Evolutionary conservation across 1,140 invertebrate species (phyloP).

Genomic region (Yoshiicerus persimilis): DNA sequence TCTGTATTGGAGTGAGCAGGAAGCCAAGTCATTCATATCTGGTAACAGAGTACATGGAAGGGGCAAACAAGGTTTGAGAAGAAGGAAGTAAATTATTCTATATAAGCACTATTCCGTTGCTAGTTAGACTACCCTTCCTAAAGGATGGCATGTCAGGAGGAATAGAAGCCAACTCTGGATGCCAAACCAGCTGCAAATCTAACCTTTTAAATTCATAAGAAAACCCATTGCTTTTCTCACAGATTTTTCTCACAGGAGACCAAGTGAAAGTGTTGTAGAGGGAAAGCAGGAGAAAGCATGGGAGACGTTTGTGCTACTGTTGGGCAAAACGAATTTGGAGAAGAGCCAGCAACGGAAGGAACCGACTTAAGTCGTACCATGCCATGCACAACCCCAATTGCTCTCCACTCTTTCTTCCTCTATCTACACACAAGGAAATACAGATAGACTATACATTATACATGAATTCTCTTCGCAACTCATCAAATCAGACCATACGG

Average conservation of each 20-base stretch:
- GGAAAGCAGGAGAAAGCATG: neutral
- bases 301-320: neutral
- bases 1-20: neutral
- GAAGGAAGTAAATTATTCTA: neutral
- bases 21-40: neutral
- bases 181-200: neutral
- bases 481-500: too few species aligned
- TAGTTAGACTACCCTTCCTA: neutral
- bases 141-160: neutral
- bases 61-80: neutral
- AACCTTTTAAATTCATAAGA: slow-evolving; percentile 1
- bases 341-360: neutral
- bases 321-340: neutral
- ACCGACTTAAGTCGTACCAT: neutral
- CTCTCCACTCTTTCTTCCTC: neutral
- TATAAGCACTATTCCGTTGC: neutral
- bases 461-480: neutral
- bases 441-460: neutral
- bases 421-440: neutral
- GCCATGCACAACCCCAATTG: neutral
- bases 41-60: neutral
- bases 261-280: neutral
- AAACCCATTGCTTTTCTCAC: neutral
- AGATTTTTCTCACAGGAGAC: neutral
- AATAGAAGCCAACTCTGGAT: neutral